Conservation (phyloP, 2,113 vertebrate genomes). For the Hystrix cristata region DNA sequence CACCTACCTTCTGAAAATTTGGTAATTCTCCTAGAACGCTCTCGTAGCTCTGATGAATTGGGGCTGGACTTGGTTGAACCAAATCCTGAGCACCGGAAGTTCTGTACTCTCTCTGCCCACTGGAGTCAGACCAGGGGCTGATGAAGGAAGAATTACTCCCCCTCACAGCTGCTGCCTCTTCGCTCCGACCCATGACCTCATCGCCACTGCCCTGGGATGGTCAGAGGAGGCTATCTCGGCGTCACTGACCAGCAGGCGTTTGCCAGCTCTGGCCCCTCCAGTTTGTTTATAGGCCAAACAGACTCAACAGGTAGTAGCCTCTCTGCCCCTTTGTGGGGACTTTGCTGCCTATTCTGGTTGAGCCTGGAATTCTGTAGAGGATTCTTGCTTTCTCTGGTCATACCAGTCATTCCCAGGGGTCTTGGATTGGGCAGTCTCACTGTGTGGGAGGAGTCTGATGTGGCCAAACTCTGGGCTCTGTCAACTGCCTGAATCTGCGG, state of each 20-base stretch:
- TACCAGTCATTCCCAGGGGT: neutral
- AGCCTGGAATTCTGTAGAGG: neutral
- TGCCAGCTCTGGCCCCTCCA: neutral
- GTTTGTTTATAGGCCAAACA: constrained; percentile 39
- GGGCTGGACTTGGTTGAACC: neutral
- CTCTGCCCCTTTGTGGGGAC: neutral
- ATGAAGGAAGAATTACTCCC: neutral
- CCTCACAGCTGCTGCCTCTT: constrained; percentile 39
- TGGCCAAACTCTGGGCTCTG: neutral
- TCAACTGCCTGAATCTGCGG: neutral
- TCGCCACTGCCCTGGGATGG: neutral
- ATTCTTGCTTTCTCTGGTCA: neutral
- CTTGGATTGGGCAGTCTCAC: neutral
- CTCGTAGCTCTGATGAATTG: neutral
- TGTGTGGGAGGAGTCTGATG: neutral
- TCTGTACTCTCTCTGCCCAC: neutral
- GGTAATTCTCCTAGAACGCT: neutral
- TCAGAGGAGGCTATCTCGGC: neutral
- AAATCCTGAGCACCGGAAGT: neutral
- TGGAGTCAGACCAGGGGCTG: neutral
- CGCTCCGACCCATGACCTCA: neutral
- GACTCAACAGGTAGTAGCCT: neutral
- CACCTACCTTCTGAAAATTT: constrained; percentile 45
- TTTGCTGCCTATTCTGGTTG: neutral
- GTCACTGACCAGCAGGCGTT: neutral